Percentiles rank a stretch among this genome's conserved stretches.
These are phyloP conservation scores for Aptenodytes forsteri DNA, from an alignment of 2,113 vertebrate species.

Conservation along the genomic window DNA sequence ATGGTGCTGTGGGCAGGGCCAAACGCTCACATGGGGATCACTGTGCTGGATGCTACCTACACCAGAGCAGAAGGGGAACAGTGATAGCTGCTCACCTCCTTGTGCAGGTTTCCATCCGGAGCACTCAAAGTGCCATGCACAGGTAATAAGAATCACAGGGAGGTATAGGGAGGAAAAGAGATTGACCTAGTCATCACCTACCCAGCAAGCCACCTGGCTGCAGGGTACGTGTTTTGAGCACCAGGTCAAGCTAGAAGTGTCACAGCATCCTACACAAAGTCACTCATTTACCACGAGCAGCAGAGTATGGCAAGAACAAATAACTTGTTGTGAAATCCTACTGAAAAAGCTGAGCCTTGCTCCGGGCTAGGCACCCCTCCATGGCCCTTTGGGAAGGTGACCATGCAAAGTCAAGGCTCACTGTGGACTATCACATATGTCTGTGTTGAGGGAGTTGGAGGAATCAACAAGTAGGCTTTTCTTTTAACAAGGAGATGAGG, in stretches of 20 bases:
- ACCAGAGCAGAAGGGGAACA: background rate
- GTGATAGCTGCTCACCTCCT: background rate
- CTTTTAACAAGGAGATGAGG: background rate
- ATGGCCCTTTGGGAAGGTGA: background rate
- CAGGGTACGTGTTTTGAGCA: background rate
- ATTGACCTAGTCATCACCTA: background rate
- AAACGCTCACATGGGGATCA: fast-evolving
- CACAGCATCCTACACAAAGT: background rate
- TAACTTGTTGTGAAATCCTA: background rate
- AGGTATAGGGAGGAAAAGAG: background rate
- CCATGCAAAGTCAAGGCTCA: background rate
- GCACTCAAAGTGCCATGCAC: background rate
- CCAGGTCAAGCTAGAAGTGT: background rate
- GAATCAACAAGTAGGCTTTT: background rate
- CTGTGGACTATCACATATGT: background rate
- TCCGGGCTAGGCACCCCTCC: background rate
- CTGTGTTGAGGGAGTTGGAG: background rate
- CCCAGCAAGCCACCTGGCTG: background rate
- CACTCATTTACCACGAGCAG: background rate
- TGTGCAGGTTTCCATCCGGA: background rate
- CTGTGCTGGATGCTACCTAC: background rate
- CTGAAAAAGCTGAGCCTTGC: background rate
- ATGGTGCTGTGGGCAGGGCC: background rate
- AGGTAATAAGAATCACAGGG: background rate
- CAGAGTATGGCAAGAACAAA: background rate